Base-by-base conservation (phyloP, 2,797 vertebrate genomes). In the Myoxocephalus aenaeus region DNA sequence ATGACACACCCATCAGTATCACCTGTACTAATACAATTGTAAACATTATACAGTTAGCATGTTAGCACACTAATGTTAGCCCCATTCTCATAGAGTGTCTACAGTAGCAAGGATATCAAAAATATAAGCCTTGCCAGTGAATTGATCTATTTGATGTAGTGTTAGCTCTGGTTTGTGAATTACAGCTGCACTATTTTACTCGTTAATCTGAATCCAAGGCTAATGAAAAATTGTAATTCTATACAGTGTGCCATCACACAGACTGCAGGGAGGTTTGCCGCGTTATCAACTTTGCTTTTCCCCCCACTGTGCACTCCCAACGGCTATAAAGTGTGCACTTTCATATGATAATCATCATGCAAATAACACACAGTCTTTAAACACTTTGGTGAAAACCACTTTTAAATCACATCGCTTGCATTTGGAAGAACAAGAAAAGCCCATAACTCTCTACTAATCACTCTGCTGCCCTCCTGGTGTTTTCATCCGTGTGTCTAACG, bases 331-430 rank as follows among this genome's bases (percentile, higher is more conserved):
- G 22, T 13, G 34, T 67, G 14, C 12, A 65, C 51, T 71, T 58
- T 38, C 8, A 53, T 50, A n/a, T 61, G 15, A 38, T 17, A 70
- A 58, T 76, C 36, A 17, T 64, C 1, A 68, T 80, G 54, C 22
- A 82, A 75, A 81, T 76, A 36, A 34, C 27, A 57, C 58, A 77
- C 59, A 67, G 59, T 70, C 54, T 83, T 74, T 62, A 54, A 80
- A 71, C 64, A 54, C n/a, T 40, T 65, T 15, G 8, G 42, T 66
- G 7, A 65, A 54, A 82, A 13, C 22, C 38, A 66, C 42, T 34
- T 68, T 72, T 67, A 67, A 57, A 18, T 76, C 22, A 67, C 40
- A n/a, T 25, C 1, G 4, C 68, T 61, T 71, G 57, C 2, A 22
- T 73, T 71, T 76, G 20, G 3, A 72, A 22, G 8, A 73, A 66